Percentiles rank a stretch among this genome's conserved stretches.
Conservation (phyloP, 1,140 invertebrate species). For the Campoletis sonorensis region DNA sequence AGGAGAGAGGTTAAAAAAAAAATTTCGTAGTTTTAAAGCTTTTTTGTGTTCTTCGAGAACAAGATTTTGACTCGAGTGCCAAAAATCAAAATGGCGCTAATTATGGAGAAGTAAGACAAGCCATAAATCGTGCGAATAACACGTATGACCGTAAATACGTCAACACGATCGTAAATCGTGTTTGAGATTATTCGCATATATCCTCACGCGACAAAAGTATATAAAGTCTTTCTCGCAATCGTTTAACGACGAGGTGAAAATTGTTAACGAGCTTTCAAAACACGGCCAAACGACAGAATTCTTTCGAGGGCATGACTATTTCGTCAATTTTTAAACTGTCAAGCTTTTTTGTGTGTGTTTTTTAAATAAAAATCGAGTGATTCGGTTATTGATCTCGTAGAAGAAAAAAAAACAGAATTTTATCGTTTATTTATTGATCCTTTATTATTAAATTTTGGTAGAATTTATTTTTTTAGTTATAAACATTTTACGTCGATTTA, state of each 20-base stretch:
- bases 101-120: not conserved
- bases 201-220: not conserved
- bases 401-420: too few relatives aligned
- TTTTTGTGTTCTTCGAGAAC: not conserved
- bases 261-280: conserved; percentile 31
- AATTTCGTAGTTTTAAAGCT: too few relatives aligned
- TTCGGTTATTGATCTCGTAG: too few relatives aligned
- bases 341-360: too few relatives aligned
- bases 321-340: not conserved
- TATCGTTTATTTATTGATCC: too few relatives aligned
- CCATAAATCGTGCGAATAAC: not conserved
- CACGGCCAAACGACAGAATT: not conserved
- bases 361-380: too few relatives aligned
- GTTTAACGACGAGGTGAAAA: conserved; percentile 41
- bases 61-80: not conserved
- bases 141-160: conserved; percentile 36
- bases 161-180: conserved; percentile 24
- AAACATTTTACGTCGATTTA: too few relatives aligned
- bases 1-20: too few relatives aligned
- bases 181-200: not conserved
- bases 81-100: not conserved
- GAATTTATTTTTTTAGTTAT: too few relatives aligned
- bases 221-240: conserved; percentile 29
- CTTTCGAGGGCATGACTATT: not conserved
- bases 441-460: too few relatives aligned